phyloP scores from a whole-genome alignment of 1,140 invertebrate genomes.

The Neodiprion fabricii region DNA sequence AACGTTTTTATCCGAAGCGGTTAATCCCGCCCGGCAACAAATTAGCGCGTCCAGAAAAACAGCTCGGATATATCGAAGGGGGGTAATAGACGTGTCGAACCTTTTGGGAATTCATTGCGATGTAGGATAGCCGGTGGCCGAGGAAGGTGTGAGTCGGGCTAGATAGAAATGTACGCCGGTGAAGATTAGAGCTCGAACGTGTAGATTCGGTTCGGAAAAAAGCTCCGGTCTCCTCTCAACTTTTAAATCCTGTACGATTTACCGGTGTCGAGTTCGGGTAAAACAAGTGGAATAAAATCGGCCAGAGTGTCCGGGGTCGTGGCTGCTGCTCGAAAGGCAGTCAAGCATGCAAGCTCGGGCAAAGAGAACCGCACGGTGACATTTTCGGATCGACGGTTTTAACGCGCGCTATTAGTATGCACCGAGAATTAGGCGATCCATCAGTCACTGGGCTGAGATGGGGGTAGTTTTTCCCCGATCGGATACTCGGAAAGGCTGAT shows the following conservation, averaged over 20 bases:
- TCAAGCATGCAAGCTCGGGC: neutral
- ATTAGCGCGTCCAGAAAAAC: too few relatives aligned
- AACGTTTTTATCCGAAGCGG: too few relatives aligned
- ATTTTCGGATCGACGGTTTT: too few relatives aligned
- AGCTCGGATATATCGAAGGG: too few relatives aligned
- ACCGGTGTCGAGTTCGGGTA: neutral
- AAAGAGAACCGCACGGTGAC: neutral
- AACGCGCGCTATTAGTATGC: slow-evolving; percentile 34
- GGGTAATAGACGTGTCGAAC: too few relatives aligned
- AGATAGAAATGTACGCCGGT: neutral
- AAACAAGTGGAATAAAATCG: neutral
- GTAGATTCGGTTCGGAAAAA: neutral
- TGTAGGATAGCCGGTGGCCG: too few relatives aligned
- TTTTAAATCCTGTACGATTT: neutral
- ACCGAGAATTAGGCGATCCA: slow-evolving; percentile 35
- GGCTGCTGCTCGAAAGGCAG: too few relatives aligned
- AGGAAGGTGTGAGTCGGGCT: too few relatives aligned
- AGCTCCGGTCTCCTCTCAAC: neutral
- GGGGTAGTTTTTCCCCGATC: slow-evolving; percentile 27
- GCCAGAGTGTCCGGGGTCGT: too few relatives aligned
- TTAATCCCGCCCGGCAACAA: too few relatives aligned
- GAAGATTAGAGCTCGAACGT: neutral
- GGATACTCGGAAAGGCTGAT: slow-evolving; percentile 41
- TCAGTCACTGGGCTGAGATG: slow-evolving; percentile 29
- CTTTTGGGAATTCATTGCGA: too few relatives aligned